phyloP scores from a whole-genome alignment of 2,888 invertebrate species.

The Drosophila robusta region DNA sequence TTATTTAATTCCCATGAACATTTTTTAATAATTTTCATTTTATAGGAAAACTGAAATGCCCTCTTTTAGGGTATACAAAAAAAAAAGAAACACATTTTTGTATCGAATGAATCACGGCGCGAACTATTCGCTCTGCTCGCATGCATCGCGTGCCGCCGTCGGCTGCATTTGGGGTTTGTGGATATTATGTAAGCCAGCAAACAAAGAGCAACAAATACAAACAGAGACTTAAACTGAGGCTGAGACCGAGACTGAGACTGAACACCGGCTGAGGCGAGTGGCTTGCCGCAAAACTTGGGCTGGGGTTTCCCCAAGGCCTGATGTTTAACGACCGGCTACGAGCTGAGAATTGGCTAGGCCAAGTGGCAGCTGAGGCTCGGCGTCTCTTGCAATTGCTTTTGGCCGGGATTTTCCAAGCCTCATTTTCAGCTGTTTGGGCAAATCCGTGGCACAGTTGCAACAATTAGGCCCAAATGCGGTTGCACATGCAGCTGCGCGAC shows the following conservation, averaged over 20 bases:
- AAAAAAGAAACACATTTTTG: constrained; percentile 1
- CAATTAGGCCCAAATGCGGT: neutral
- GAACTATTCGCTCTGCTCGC: constrained; percentile 36
- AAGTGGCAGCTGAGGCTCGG: constrained; percentile 24
- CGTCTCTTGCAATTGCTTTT: constrained; percentile 37
- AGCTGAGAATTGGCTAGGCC: constrained; percentile 63
- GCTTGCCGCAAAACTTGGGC: constrained; percentile 48
- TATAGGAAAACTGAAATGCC: neutral
- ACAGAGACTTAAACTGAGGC: constrained; percentile 15
- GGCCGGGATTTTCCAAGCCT: constrained; percentile 58
- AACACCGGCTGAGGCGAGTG: constrained; percentile 16
- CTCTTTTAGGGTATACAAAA: neutral
- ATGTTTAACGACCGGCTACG: constrained; percentile 45
- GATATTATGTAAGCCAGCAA: constrained; percentile 62
- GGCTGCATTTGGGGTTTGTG: constrained; percentile 50
- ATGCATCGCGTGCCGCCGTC: constrained; percentile 59
- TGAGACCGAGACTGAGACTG: constrained; percentile 9
- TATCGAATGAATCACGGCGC: constrained; percentile 54
- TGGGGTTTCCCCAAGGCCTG: constrained; percentile 78
- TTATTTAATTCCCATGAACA: too few species aligned
- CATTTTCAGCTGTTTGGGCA: constrained; percentile 43
- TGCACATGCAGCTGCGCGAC: constrained; percentile 19
- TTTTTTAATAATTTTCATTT: neutral
- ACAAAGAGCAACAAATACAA: constrained; percentile 24
- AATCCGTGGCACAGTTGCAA: constrained; percentile 64